Conservation (phyloP, 1,140 invertebrate species). For the Gonioctena quinquepunctata region DNA sequence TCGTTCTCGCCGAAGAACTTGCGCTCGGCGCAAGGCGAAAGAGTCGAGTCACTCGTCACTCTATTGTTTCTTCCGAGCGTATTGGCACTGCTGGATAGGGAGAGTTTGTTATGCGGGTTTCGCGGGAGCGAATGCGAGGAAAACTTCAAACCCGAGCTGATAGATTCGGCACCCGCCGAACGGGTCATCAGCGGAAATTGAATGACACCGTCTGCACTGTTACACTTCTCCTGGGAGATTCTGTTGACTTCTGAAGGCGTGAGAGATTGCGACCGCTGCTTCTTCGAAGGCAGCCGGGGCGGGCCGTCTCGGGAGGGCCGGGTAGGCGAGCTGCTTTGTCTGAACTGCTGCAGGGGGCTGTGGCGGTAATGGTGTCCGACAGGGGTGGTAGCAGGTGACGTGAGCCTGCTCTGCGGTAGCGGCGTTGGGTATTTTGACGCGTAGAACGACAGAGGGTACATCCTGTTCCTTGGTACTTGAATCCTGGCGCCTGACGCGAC, state of each 20-base stretch:
- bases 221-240: constrained; percentile 61
- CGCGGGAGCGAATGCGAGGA: constrained; percentile 64
- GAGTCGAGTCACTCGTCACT: constrained; percentile 63
- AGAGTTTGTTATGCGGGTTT: constrained; percentile 47
- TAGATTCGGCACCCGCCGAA: constrained; percentile 49
- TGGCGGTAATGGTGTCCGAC: constrained; percentile 35
- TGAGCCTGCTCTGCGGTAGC: constrained; percentile 42
- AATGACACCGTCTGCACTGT: constrained; percentile 66
- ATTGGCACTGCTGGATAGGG: constrained; percentile 47
- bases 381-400: constrained; percentile 50
- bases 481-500: constrained; percentile 86
- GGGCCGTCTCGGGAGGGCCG: constrained; percentile 62
- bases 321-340: constrained; percentile 58
- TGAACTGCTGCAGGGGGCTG: constrained; percentile 30
- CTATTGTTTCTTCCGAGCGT: constrained; percentile 52
- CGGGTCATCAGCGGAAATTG: constrained; percentile 55
- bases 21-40: constrained; percentile 58
- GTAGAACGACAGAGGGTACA: constrained; percentile 69
- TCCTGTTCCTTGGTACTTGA: constrained; percentile 73
- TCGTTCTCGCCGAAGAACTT: constrained; percentile 45
- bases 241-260: constrained; percentile 63
- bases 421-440: constrained; percentile 61
- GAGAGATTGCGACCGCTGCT: constrained; percentile 69
- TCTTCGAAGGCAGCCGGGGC: constrained; percentile 67
- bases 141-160: constrained; percentile 56